These are phyloP conservation scores for Acrobasis consociella DNA, from an alignment of 2,888 invertebrate species.

Conservation along the genomic window DNA sequence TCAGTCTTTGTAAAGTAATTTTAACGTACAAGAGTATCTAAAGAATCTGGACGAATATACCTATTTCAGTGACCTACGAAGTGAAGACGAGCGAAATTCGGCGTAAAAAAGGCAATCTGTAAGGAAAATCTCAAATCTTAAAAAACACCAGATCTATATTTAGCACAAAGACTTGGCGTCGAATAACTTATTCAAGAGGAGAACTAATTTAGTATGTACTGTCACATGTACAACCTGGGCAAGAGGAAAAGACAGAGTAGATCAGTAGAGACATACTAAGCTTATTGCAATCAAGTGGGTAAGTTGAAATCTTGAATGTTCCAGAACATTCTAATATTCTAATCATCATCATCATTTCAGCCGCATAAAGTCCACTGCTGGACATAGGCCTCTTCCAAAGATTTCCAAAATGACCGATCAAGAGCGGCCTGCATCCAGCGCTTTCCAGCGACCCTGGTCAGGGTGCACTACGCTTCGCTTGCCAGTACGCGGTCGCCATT, in stretches of 20 bases:
- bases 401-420: too few relatives aligned
- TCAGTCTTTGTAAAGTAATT: not conserved
- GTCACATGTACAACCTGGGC: not conserved
- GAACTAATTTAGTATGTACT: constrained; percentile 14
- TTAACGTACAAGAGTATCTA: not conserved
- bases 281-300: not conserved
- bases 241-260: not conserved
- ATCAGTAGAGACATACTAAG: not conserved
- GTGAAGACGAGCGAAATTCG: not conserved
- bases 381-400: too few relatives aligned
- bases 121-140: not conserved
- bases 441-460: too few relatives aligned
- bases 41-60: not conserved
- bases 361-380: too few relatives aligned
- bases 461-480: too few relatives aligned
- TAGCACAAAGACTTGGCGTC: constrained; percentile 10
- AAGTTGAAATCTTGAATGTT: too few relatives aligned
- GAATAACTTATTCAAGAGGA: constrained; percentile 9
- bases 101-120: constrained; percentile 1
- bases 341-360: too few relatives aligned
- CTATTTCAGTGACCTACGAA: not conserved
- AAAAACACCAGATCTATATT: not conserved
- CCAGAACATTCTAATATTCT: too few relatives aligned
- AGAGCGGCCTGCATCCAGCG: too few relatives aligned
- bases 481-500: too few relatives aligned